Evolutionary conservation across 2,113 vertebrate species (phyloP), one percentile per base, ranked within the genome.

Genomic region (Cephalophus harveyi): DNA sequence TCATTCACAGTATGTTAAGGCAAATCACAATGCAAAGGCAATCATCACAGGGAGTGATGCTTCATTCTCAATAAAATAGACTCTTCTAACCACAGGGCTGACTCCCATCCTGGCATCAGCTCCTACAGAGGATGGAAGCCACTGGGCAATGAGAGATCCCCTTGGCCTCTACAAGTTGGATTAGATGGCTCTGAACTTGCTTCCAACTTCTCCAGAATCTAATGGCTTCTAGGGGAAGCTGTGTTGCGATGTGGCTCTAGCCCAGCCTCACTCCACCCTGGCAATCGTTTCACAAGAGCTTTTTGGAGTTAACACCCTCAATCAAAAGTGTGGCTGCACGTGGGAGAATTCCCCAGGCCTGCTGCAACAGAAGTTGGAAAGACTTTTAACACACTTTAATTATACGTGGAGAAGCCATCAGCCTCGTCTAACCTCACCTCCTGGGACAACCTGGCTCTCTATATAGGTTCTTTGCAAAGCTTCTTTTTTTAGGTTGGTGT

Each of bases 381-480:
- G 57, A 43, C 50, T 87, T 92, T 67, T 76, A 50, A 84, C 11
- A 17, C 8, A 25, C 43, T 87, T 96, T 57, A 60, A 30, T 95
- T 54, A 52, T 27, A 82, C 52, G 13, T 8, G 12, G 50, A 90
- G 54, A 64, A 91, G 36, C 21, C 87, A 28, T 14, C 0, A 1
- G 60, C 40, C 28, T 54, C 19, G 6, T 5, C 8, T 52, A 59
- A 82, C 15, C 46, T 33, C 52, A 16, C 48, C 62, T 89, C 64
- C 67, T 87, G 82, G 55, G 57, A 90, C 27, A 92, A 55, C 52
- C 82, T 87, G 28, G 2, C 55, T 93, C 19, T 92, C 52, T 89
- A 23, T 81, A 83, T 57, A 91, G 62, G 10, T 89, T 92, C 81
- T 91, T 92, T 52, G 48, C 40, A 87, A 97, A 88, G n/a, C 57